Conservation (phyloP, 1,140 invertebrate genomes). For the Druon quercuslanigerum region DNA sequence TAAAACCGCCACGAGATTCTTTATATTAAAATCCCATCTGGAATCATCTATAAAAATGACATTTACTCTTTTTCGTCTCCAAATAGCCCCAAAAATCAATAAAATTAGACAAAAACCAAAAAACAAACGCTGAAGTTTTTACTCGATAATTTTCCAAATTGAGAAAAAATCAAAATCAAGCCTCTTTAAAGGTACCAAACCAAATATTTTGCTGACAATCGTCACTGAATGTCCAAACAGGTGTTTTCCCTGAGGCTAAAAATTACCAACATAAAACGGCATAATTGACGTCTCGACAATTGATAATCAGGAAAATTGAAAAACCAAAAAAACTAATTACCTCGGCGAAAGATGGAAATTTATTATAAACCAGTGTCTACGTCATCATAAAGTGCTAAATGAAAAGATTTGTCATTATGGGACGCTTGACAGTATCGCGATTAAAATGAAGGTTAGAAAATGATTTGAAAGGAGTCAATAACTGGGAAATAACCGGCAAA, state of each 20-base stretch:
- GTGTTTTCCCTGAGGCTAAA: not conserved
- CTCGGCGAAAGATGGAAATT: not conserved
- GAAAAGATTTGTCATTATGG: constrained; percentile 35
- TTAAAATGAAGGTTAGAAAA: not conserved
- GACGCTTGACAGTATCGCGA: constrained; percentile 24
- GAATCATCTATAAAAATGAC: too few relatives aligned
- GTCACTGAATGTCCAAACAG: not conserved
- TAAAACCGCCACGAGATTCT: too few relatives aligned
- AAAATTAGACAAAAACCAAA: too few relatives aligned
- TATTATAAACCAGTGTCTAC: not conserved
- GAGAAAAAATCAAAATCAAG: too few relatives aligned
- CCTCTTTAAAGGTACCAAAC: not conserved
- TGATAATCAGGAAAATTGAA: not conserved
- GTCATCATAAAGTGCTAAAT: constrained; percentile 27
- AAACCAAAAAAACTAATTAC: not conserved
- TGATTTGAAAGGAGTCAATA: constrained; percentile 5
- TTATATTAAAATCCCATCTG: too few relatives aligned
- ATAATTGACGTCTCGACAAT: not conserved
- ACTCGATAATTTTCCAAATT: too few relatives aligned
- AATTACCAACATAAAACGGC: not conserved
- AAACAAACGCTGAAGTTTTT: too few relatives aligned
- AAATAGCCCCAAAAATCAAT: too few relatives aligned
- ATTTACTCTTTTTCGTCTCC: too few relatives aligned
- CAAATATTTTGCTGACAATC: not conserved
- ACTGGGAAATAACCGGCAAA: not conserved